Base-by-base conservation (phyloP, 2,888 invertebrate genomes). In the Allolobophora icterica region DNA sequence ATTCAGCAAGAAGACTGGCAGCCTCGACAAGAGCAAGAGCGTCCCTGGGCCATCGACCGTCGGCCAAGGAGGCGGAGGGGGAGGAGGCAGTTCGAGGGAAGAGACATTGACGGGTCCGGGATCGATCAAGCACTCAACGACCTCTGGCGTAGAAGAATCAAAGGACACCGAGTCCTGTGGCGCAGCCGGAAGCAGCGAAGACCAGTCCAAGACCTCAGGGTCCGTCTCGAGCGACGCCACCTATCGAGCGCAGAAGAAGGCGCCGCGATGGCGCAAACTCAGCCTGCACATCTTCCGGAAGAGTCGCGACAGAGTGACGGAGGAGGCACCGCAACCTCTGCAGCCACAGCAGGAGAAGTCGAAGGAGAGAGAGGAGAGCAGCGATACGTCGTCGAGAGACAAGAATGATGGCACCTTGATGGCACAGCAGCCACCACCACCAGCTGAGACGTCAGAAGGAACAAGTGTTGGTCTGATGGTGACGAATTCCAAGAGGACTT, bases 11-110 rank as follows among this genome's bases (percentile, higher is more conserved):
- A 87, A 87, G 38, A 34, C 87, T 24, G 35, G 87, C 30, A n/a
- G 21, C 35, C 35, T 87, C 4, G 87, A 87, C 87, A 87, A 87
- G 87, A 87, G 87, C 87, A 87, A 24, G 38, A 87, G 87, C 38
- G 35, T 87, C 34, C 34, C 35, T 33, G 84, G 84, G 2, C 33
- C 84, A 52, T 52, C 52, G 24, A 52, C 52, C 24, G 6, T 52
- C 71, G 71, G 30, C 30, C 30, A n/a, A 17, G 71, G 71, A 11
- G 71, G 71, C 30, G 71, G 30, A n/a, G 71, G 71, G 13, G 71
- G 71, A 11, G 71, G n/a, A 71, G 8, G 71, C 30, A 71, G 71
- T n/a, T 71, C 71, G 17, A 71, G n/a, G 71, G 71, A 71, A 8
- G 71, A 71, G 11, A n/a, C 71, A 71, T 6, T 17, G 17, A 71